phyloP scores from a whole-genome alignment of 2,113 vertebrate species.

The Colossoma macropomum region DNA sequence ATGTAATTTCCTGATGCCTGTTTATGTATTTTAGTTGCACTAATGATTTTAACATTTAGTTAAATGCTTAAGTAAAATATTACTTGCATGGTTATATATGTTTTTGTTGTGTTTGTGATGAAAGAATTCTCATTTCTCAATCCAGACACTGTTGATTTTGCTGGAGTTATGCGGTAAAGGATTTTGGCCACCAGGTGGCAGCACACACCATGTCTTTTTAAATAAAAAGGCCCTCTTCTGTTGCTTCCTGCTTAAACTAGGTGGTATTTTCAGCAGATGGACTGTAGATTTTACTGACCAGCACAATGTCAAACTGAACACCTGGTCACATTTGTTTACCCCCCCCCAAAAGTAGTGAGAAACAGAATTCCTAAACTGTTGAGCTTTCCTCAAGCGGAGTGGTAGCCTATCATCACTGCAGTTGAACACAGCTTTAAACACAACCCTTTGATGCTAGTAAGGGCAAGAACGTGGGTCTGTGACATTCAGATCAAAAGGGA shows the following conservation, averaged over 20 bases:
- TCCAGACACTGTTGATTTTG: background rate
- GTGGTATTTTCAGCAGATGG: background rate
- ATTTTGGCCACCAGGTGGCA: slow-evolving; percentile 33
- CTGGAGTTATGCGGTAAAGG: background rate
- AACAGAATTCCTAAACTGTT: background rate
- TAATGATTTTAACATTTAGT: too few species aligned
- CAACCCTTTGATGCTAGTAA: slow-evolving; percentile 9
- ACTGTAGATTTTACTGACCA: background rate
- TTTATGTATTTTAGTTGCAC: too few species aligned
- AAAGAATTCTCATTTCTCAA: background rate
- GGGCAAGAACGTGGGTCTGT: slow-evolving; percentile 12
- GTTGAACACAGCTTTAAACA: background rate
- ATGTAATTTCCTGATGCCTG: too few species aligned
- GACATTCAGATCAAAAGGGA: slow-evolving; percentile 43
- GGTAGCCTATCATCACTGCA: background rate
- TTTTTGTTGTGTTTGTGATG: background rate
- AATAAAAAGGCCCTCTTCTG: background rate
- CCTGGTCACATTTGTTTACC: background rate
- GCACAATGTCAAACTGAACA: background rate
- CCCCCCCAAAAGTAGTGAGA: background rate
- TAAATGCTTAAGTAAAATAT: too few species aligned
- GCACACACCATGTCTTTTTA: slow-evolving; percentile 25
- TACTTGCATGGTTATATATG: background rate
- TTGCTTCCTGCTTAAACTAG: background rate
- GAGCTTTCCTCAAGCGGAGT: background rate